Base-by-base conservation (phyloP, 1,140 invertebrate species). In the Rhopalosiphum maidis region DNA sequence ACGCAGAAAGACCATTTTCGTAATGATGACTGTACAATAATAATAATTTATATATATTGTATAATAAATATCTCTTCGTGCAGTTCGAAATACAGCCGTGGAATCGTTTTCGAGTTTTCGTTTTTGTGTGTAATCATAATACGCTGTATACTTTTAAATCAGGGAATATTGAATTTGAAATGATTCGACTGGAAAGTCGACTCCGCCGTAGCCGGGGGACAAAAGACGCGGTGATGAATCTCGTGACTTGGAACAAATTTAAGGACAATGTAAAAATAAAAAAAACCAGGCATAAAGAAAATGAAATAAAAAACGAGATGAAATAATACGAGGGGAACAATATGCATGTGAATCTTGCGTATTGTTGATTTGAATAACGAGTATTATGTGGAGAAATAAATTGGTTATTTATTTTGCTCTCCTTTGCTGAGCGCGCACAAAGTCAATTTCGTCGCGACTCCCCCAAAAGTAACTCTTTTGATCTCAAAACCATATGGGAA, bases 331-430 rank as follows among this genome's bases (percentile, higher is more conserved):
- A 93, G 82, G 91, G 91, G 91, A 85, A 85, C 48, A 85, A 54
- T 85, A 54, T 41, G 91, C 91, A 41, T n/a, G 90, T 83, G 82
- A 93, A 93, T 92, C 77, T 85, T 92, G 90, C 77, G 91, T 93
- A 85, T 93, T 93, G 91, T 93, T 93, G 91, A 93, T 93, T 93
- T 93, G 91, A 93, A 93, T 93, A 93, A 93, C 91, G 77, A 85
- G 91, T 86, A 93, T 85, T 93, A 93, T 55, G 91, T 55, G 48
- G 68, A 93, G 77, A 93, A 85, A 85, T 41, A 93, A 93, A 93
- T 93, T 93, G 91, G 91, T 93, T 93, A 93, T 93, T 93, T 93
- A 93, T 93, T 93, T 93, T 93, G 48, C 82, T 85, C 91, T 93
- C 37, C 15, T 93, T 92, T 92, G 68, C 90, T 37, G 77, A 85